Evolutionary conservation across 2,797 vertebrate species (phyloP).

Genomic region (Eospalax fontanierii): DNA sequence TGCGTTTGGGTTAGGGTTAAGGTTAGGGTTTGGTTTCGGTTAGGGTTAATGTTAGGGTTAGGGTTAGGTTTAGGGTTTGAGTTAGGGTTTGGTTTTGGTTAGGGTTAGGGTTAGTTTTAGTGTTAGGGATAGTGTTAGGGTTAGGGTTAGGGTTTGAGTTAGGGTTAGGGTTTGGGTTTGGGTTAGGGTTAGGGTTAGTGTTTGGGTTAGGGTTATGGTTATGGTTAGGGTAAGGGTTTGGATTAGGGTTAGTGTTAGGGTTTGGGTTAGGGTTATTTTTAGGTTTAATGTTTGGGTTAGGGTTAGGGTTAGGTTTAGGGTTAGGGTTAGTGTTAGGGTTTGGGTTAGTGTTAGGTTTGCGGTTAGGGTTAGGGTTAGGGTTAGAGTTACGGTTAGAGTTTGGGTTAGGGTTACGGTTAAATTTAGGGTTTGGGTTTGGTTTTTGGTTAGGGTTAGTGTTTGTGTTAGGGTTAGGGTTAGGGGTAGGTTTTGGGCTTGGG

Average conservation of each 20-base stretch:
- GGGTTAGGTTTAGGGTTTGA: too few relatives aligned
- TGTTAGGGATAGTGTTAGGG: too few relatives aligned
- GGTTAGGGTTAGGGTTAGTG: not conserved
- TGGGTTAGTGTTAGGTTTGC: too few relatives aligned
- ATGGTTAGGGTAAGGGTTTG: not conserved
- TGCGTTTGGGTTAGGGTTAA: too few relatives aligned
- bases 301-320: not conserved
- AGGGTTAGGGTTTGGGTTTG: not conserved
- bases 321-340: not conserved
- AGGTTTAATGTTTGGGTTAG: too few relatives aligned
- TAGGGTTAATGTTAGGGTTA: too few relatives aligned
- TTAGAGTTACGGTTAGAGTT: too few relatives aligned
- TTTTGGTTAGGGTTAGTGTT: not conserved
- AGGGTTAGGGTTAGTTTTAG: too few relatives aligned
- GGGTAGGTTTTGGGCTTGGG: not conserved
- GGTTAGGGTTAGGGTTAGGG: too few relatives aligned
- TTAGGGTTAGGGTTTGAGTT: not conserved
- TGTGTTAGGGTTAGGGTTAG: not conserved
- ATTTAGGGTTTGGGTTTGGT: not conserved
- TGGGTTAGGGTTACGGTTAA: not conserved
- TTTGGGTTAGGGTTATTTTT: not conserved
- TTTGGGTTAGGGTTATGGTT: not conserved
- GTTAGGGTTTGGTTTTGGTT: too few relatives aligned
- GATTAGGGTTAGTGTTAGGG: not conserved
- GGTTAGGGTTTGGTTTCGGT: too few relatives aligned